These are phyloP conservation scores for Poeciliopsis turneri DNA, from an alignment of 2,797 vertebrate genomes.

Conservation along the genomic window DNA sequence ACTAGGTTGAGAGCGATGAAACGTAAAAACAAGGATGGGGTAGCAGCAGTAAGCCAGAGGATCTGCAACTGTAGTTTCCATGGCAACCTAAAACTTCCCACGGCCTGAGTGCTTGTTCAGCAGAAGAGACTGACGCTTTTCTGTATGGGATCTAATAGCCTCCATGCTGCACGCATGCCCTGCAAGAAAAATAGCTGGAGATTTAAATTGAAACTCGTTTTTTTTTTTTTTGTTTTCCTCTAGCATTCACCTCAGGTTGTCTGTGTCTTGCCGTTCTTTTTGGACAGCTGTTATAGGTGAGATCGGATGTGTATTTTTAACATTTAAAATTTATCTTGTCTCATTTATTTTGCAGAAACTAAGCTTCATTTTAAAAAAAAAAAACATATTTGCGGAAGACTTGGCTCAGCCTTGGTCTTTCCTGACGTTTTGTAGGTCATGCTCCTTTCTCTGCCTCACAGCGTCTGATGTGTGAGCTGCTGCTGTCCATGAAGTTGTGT, in stretches of 20 bases:
- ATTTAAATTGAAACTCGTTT: background rate
- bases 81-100: constrained; percentile 71
- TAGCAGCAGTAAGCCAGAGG: constrained; percentile 30
- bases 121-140: constrained; percentile 43
- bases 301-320: background rate
- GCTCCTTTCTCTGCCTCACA: constrained; percentile 14
- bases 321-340: background rate
- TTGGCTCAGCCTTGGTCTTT: background rate
- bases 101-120: constrained; percentile 54
- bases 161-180: constrained; percentile 18
- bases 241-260: constrained; percentile 5
- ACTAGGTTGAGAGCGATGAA: background rate
- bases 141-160: constrained; percentile 17
- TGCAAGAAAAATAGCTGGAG: constrained; percentile 23
- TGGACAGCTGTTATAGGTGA: too few species aligned
- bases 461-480: constrained; percentile 30
- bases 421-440: constrained; percentile 10
- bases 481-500: constrained; percentile 23
- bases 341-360: background rate
- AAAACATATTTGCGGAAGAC: background rate
- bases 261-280: background rate
- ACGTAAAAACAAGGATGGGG: constrained; percentile 30
- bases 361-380: background rate
- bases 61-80: constrained; percentile 70
- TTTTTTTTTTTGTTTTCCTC: background rate